Evolutionary conservation across 1,140 invertebrate genomes (phyloP).

Genomic region (Paralvinella palmiformis): DNA sequence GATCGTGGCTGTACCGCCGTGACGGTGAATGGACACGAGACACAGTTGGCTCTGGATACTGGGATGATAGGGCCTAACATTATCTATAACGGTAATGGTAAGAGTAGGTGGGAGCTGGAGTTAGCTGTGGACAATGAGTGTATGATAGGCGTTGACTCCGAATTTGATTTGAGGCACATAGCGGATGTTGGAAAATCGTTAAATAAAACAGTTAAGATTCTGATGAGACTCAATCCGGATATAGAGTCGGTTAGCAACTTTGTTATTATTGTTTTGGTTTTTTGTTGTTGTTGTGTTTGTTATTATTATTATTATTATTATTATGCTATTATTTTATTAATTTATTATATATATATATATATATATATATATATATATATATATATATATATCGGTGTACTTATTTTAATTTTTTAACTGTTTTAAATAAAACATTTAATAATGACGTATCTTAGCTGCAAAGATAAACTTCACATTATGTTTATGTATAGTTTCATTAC

Average conservation of each 20-base stretch:
- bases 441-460: too few relatives aligned
- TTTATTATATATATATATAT: too few relatives aligned
- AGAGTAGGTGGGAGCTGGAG: conserved; percentile 45
- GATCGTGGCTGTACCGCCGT: conserved; percentile 31
- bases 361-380: too few relatives aligned
- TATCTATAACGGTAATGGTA: conserved; percentile 51
- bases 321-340: too few relatives aligned
- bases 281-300: too few relatives aligned
- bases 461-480: too few relatives aligned
- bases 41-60: conserved; percentile 37
- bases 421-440: too few relatives aligned
- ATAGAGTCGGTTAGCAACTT: conserved; percentile 32
- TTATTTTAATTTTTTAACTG: too few relatives aligned
- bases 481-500: neutral
- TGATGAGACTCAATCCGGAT: conserved; percentile 34
- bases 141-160: conserved; percentile 48
- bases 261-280: too few relatives aligned
- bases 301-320: too few relatives aligned
- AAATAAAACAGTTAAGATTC: conserved; percentile 23
- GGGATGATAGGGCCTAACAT: conserved; percentile 38
- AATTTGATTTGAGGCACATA: conserved; percentile 45
- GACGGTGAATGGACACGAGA: conserved; percentile 47
- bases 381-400: too few relatives aligned
- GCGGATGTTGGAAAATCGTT: conserved; percentile 23
- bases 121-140: conserved; percentile 41